Evolutionary conservation across 2,888 invertebrate species (phyloP).

Genomic region (Pachliopta kotzebuea): DNA sequence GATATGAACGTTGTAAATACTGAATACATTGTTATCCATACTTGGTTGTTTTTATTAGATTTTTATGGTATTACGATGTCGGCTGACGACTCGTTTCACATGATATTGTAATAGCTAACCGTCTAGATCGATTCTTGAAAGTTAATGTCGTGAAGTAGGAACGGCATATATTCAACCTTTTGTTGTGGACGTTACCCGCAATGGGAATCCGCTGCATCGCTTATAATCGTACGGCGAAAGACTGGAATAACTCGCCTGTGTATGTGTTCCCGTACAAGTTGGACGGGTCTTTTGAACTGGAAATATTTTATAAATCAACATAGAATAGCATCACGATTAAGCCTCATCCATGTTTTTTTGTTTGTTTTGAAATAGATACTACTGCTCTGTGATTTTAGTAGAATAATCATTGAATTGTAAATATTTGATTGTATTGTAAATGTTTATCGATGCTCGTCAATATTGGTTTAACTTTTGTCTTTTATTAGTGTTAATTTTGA

Average conservation of each 20-base stretch:
- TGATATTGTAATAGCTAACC: not conserved
- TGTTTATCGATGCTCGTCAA: not conserved
- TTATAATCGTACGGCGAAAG: conserved; percentile 1
- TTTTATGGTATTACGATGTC: conserved; percentile 2
- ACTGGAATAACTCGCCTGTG: conserved; percentile 1
- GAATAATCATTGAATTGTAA: no score
- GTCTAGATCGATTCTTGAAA: not conserved
- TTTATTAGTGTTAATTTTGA: not conserved
- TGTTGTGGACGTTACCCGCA: conserved; percentile 1
- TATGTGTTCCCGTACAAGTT: not conserved
- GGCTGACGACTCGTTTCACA: not conserved
- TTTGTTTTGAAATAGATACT: no score
- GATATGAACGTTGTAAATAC: conserved; percentile 11
- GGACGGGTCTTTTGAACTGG: conserved; percentile 1
- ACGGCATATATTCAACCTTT: conserved; percentile 1
- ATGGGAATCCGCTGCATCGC: not conserved
- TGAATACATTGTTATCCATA: conserved; percentile 4
- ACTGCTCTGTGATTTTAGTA: no score
- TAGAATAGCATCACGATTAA: not conserved
- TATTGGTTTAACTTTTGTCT: not conserved
- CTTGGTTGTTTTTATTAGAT: not conserved
- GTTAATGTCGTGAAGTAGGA: not conserved
- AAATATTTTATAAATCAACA: not conserved
- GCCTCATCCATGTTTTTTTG: not conserved
- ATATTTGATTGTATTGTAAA: not conserved